phyloP scores from a whole-genome alignment of 1,140 invertebrate genomes.

The Coboldia fuscipes region DNA sequence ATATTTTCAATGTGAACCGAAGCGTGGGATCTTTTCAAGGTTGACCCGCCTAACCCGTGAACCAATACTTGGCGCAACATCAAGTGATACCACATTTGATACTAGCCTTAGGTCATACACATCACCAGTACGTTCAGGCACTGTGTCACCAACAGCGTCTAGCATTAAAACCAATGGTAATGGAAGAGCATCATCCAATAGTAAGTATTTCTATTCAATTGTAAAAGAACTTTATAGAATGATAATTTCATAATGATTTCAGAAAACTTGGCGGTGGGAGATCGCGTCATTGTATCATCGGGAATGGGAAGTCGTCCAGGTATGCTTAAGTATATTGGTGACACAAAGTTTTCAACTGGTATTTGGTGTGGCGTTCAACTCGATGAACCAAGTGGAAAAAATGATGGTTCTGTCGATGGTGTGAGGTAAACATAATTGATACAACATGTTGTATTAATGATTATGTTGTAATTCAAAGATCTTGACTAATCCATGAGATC shows the following conservation, averaged over 20 bases:
- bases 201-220: slow-evolving; percentile 7
- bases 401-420: slow-evolving; percentile 83
- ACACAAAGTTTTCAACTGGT: slow-evolving; percentile 72
- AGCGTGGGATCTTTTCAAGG: slow-evolving; percentile 82
- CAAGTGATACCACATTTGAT: slow-evolving; percentile 3
- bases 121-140: slow-evolving; percentile 18
- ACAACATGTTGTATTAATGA: too few species aligned
- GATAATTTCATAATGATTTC: background rate
- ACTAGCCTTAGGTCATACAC: slow-evolving; percentile 6
- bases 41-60: slow-evolving; percentile 64
- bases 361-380: slow-evolving; percentile 91
- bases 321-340: slow-evolving; percentile 60
- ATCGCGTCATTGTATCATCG: slow-evolving; percentile 72
- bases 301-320: slow-evolving; percentile 73
- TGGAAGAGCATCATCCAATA: slow-evolving; percentile 21
- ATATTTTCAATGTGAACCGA: slow-evolving; percentile 88
- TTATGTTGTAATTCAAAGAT: too few species aligned
- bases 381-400: slow-evolving; percentile 83
- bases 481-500: background rate
- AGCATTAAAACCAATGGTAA: slow-evolving; percentile 23
- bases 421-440: slow-evolving; percentile 31
- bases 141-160: slow-evolving; percentile 25
- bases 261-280: slow-evolving; percentile 49
- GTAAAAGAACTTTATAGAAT: background rate
- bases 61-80: slow-evolving; percentile 27